Conservation (phyloP, 2,888 invertebrate genomes). For the Brenthis daphne region DNA sequence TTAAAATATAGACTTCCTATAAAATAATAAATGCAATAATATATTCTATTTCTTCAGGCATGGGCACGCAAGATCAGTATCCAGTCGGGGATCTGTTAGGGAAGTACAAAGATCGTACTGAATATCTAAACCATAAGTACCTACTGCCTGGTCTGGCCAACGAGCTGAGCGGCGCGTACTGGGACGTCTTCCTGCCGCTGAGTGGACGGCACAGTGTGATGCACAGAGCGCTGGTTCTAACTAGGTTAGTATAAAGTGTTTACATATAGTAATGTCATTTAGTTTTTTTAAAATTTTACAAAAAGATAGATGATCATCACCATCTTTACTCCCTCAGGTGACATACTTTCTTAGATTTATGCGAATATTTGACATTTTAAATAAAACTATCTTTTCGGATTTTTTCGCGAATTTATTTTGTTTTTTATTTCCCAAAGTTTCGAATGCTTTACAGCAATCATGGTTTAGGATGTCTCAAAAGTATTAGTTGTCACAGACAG, state of each 20-base stretch:
- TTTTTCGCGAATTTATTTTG: too few relatives aligned
- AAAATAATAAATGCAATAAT: neutral
- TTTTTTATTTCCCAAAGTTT: too few relatives aligned
- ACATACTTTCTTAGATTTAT: too few relatives aligned
- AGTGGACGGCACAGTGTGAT: constrained; percentile 90
- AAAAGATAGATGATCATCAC: too few relatives aligned
- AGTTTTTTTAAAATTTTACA: neutral
- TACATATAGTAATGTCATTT: neutral
- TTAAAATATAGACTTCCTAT: neutral
- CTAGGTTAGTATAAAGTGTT: constrained; percentile 75
- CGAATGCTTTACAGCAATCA: too few relatives aligned
- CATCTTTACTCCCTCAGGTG: too few relatives aligned
- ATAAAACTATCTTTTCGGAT: too few relatives aligned
- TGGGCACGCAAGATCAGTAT: constrained; percentile 94
- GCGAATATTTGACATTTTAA: too few relatives aligned
- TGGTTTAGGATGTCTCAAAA: too few relatives aligned
- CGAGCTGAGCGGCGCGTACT: constrained; percentile 88
- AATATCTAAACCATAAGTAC: constrained; percentile 85
- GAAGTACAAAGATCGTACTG: constrained; percentile 89
- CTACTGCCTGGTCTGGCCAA: constrained; percentile 86
- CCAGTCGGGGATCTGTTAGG: constrained; percentile 94
- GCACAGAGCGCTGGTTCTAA: constrained; percentile 90
- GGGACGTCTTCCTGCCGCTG: constrained; percentile 93
- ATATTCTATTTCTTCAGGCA: constrained; percentile 66
- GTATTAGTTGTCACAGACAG: too few relatives aligned